phyloP scores from a whole-genome alignment of 2,113 vertebrate species.

The Megaptera novaeangliae region DNA sequence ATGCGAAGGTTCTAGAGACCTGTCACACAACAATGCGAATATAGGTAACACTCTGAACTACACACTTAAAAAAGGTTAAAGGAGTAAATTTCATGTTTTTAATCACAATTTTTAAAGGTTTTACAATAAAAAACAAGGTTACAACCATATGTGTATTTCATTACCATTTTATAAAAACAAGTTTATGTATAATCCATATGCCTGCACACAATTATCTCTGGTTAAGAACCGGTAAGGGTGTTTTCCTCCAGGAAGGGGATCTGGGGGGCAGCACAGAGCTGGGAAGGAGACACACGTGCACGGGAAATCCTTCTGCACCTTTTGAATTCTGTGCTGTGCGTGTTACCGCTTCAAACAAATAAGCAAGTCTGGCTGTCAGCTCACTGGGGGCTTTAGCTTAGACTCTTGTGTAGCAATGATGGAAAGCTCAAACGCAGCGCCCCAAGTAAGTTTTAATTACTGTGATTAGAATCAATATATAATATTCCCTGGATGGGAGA shows the following conservation, averaged over 20 bases:
- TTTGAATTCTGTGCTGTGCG: accelerated
- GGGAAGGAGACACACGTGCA: accelerated
- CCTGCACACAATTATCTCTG: background rate
- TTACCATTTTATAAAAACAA: background rate
- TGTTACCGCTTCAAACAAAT: background rate
- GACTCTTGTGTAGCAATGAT: background rate
- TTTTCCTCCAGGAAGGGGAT: background rate
- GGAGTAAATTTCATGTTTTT: too few species aligned
- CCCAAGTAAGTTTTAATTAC: background rate
- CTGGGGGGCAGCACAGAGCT: background rate
- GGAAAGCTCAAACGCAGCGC: background rate
- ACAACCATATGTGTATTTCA: background rate
- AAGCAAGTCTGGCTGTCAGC: background rate
- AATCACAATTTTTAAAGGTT: background rate
- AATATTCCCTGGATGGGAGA: background rate
- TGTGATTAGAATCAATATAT: background rate
- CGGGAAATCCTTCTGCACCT: background rate
- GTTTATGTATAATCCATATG: accelerated
- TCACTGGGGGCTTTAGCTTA: background rate
- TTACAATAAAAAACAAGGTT: background rate
- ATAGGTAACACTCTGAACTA: background rate
- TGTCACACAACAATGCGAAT: too few species aligned
- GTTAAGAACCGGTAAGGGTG: background rate
- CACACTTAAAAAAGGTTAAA: background rate
- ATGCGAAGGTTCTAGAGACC: too few species aligned